Conservation (phyloP, 2,113 vertebrate species). For the Glareola pratincola region DNA sequence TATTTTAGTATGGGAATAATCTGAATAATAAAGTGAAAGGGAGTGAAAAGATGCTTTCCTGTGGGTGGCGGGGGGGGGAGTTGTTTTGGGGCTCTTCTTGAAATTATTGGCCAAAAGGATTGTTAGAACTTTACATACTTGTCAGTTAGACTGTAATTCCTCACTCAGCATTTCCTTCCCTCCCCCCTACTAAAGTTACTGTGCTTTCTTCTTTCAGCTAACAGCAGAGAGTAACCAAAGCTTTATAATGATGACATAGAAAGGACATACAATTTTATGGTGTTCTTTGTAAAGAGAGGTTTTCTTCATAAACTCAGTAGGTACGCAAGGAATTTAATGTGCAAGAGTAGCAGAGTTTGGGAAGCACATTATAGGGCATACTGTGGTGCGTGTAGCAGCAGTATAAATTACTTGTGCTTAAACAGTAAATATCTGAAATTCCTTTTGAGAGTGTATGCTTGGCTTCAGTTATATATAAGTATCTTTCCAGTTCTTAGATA, state of each 20-base stretch:
- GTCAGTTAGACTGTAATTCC: not conserved
- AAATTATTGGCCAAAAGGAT: not conserved
- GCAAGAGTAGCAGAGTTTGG: not conserved
- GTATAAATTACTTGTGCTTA: not conserved
- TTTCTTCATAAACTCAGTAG: not conserved
- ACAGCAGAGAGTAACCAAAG: not conserved
- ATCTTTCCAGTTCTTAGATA: not conserved
- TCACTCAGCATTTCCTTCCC: not conserved
- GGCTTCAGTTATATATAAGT: not conserved
- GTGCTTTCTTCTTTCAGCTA: not conserved
- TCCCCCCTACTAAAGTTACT: not conserved
- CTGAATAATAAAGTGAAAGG: not conserved
- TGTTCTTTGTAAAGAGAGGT: not conserved
- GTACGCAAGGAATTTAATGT: not conserved
- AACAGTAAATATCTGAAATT: constrained; percentile 49
- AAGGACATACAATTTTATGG: not conserved
- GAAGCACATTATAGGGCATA: not conserved
- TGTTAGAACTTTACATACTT: not conserved
- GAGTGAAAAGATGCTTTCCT: not conserved
- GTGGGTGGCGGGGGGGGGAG: not conserved
- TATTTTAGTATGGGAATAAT: not conserved
- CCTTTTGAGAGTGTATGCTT: constrained; percentile 28
- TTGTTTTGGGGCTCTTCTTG: not conserved
- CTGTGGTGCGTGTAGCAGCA: not conserved
- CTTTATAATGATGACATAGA: not conserved